Evolutionary conservation across 2,888 invertebrate genomes (phyloP).

Genomic region (Oxyteleia sp.): DNA sequence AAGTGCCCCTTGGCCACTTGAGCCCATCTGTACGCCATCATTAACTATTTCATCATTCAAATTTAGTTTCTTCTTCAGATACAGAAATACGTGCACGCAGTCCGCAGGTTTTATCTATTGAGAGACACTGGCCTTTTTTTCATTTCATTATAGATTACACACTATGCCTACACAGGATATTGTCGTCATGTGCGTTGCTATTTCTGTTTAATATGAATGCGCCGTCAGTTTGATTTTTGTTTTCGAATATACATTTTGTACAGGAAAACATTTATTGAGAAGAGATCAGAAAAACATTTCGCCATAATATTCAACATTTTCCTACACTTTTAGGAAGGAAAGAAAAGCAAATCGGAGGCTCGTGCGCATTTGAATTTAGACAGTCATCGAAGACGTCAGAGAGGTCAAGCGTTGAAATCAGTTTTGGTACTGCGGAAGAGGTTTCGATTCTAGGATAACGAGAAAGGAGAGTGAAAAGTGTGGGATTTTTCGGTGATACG

Average conservation of each 20-base stretch:
- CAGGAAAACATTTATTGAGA: background rate
- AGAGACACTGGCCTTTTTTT: slow-evolving; percentile 57
- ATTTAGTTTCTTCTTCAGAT: slow-evolving; percentile 69
- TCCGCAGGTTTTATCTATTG: slow-evolving; percentile 29
- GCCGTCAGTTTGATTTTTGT: slow-evolving; percentile 19
- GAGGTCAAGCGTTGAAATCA: slow-evolving; percentile 22
- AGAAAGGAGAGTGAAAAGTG: slow-evolving; percentile 1
- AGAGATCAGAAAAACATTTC: background rate
- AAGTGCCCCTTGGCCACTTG: slow-evolving; percentile 83
- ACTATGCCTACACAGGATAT: slow-evolving; percentile 26
- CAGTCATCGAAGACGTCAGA: slow-evolving; percentile 50
- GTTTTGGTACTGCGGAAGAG: slow-evolving; percentile 17
- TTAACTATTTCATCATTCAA: slow-evolving; percentile 63
- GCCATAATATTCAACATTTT: too few relatives aligned
- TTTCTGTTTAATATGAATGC: slow-evolving; percentile 30
- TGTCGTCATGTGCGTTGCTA: slow-evolving; percentile 8
- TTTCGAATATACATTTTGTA: background rate
- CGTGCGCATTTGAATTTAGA: slow-evolving; percentile 45
- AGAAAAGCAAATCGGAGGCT: background rate
- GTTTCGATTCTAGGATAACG: background rate
- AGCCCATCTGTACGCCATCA: slow-evolving; percentile 79
- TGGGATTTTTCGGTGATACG: slow-evolving; percentile 25
- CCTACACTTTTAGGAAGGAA: background rate
- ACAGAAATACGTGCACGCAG: slow-evolving; percentile 60
- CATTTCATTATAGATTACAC: slow-evolving; percentile 49